phyloP scores from a whole-genome alignment of 2,888 invertebrate species.

The Epinotia demarniana region DNA sequence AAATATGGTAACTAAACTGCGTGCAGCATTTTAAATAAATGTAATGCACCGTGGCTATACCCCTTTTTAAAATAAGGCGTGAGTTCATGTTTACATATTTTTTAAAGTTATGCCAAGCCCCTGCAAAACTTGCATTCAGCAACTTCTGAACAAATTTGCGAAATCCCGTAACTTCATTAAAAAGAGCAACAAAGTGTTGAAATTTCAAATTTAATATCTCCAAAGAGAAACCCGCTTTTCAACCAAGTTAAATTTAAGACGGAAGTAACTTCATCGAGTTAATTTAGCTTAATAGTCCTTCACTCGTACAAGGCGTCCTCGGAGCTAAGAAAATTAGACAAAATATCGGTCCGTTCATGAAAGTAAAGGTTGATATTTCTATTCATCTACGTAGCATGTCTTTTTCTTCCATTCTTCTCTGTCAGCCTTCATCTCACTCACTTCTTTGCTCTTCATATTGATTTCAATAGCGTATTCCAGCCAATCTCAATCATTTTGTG shows the following conservation, averaged over 20 bases:
- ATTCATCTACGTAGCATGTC: too few relatives aligned
- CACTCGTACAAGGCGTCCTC: background rate
- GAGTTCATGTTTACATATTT: background rate
- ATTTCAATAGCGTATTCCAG: too few relatives aligned
- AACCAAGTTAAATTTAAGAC: slow-evolving; percentile 24
- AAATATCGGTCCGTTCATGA: too few relatives aligned
- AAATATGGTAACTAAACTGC: too few relatives aligned
- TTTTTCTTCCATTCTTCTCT: too few relatives aligned
- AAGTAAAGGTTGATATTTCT: too few relatives aligned
- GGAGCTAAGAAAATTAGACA: background rate
- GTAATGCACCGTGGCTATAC: too few relatives aligned
- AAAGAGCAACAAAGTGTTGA: slow-evolving; percentile 34
- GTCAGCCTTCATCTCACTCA: too few relatives aligned
- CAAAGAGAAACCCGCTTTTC: slow-evolving; percentile 34
- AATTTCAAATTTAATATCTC: slow-evolving; percentile 38
- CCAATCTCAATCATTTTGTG: too few relatives aligned
- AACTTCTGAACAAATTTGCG: slow-evolving; percentile 9
- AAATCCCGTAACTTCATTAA: slow-evolving; percentile 25
- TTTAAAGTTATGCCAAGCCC: background rate
- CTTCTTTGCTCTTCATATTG: too few relatives aligned
- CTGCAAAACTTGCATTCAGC: slow-evolving; percentile 6
- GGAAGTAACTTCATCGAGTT: slow-evolving; percentile 26
- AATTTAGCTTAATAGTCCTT: slow-evolving; percentile 19
- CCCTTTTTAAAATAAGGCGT: too few relatives aligned
- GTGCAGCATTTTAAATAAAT: too few relatives aligned